A percentile compares a stretch with the other conserved stretches of the same genome.
phyloP scores from a whole-genome alignment of 2,113 vertebrate genomes.

The Corythoichthys haematopterus region DNA sequence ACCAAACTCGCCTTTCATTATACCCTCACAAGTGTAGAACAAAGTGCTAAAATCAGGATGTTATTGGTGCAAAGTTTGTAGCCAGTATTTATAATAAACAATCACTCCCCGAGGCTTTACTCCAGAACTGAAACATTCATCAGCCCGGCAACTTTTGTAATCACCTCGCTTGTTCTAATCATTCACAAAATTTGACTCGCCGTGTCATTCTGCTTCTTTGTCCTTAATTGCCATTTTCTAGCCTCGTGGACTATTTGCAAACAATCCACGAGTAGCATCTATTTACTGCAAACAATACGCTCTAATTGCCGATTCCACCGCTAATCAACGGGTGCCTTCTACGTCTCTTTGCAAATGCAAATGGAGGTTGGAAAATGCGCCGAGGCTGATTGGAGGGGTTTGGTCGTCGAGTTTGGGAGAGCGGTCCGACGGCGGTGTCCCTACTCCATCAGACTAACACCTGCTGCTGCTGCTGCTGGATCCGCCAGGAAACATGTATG shows the following conservation, averaged over 20 bases:
- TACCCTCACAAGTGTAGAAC: neutral
- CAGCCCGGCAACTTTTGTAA: constrained; percentile 47
- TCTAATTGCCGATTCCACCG: constrained; percentile 73
- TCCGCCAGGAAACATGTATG: neutral
- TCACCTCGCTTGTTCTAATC: constrained; percentile 57
- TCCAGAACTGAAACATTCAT: constrained; percentile 30
- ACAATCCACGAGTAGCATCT: constrained; percentile 70
- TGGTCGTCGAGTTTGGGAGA: constrained; percentile 2
- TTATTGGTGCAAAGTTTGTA: neutral
- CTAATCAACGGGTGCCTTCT: constrained; percentile 69
- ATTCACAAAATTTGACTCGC: constrained; percentile 49
- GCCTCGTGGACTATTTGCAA: constrained; percentile 70
- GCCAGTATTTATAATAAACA: neutral
- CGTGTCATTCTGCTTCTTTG: constrained; percentile 45
- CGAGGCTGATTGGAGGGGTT: constrained; percentile 71
- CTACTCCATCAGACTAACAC: constrained; percentile 70
- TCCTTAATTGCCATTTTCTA: constrained; percentile 63
- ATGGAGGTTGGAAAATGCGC: constrained; percentile 58
- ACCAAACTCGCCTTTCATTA: neutral
- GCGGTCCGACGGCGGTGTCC: constrained; percentile 55
- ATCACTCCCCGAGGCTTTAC: constrained; percentile 27
- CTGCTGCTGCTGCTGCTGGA: constrained; percentile 57
- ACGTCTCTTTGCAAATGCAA: constrained; percentile 74
- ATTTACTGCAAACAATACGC: constrained; percentile 77
- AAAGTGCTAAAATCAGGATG: neutral